phyloP scores from a whole-genome alignment of 2,113 vertebrate species.

The Penelope pileata region DNA sequence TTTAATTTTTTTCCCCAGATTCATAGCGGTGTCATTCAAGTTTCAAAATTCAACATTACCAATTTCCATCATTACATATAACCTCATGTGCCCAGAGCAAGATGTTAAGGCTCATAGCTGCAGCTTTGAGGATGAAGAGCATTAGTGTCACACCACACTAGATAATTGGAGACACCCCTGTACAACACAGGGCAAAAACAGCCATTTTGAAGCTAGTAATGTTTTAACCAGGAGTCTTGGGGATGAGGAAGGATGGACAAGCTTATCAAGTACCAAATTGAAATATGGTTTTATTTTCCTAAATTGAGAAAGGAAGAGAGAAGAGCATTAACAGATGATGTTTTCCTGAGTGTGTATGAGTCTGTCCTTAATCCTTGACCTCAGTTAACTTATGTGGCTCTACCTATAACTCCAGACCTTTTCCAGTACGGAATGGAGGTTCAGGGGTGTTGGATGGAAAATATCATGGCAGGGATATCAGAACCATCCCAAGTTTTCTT shows the following conservation, averaged over 20 bases:
- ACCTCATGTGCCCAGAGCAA: background rate
- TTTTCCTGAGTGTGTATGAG: background rate
- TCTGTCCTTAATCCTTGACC: background rate
- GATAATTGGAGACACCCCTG: background rate
- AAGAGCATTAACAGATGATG: background rate
- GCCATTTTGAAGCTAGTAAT: background rate
- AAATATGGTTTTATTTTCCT: background rate
- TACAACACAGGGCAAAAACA: background rate
- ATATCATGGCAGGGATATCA: background rate
- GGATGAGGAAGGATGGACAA: background rate
- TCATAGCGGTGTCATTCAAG: background rate
- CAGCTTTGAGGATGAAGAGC: background rate
- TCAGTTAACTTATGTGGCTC: background rate
- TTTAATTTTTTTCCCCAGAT: background rate
- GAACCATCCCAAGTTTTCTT: background rate
- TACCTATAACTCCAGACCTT: background rate
- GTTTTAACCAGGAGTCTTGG: background rate
- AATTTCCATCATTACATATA: background rate
- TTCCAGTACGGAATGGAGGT: background rate
- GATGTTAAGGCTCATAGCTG: background rate
- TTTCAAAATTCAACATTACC: background rate
- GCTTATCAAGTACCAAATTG: background rate
- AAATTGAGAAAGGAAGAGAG: background rate
- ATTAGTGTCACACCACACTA: background rate
- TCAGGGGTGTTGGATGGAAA: background rate